Conservation (phyloP, 1,140 invertebrate species). For the Anoplophora glabripennis region DNA sequence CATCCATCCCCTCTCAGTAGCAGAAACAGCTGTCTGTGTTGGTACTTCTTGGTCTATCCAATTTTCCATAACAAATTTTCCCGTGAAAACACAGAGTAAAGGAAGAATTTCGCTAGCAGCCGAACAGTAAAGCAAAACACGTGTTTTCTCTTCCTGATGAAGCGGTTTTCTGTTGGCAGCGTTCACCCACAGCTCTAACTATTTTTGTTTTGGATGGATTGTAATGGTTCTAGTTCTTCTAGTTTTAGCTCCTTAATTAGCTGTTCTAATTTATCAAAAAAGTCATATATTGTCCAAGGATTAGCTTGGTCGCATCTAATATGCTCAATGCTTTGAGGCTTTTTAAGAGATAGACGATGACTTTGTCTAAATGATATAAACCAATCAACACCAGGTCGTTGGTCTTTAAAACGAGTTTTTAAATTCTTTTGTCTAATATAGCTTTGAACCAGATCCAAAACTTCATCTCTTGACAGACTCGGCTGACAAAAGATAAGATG, state of each 20-base stretch:
- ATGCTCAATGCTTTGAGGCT: conserved; percentile 41
- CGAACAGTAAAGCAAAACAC: too few species aligned
- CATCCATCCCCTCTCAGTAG: not conserved
- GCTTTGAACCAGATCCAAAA: conserved; percentile 31
- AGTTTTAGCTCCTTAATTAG: too few species aligned
- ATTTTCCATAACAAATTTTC: not conserved
- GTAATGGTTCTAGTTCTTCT: too few species aligned
- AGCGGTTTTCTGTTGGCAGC: too few species aligned
- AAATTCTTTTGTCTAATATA: conserved; percentile 37
- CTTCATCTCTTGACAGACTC: conserved; percentile 36
- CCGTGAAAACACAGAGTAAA: not conserved
- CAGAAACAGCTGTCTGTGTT: not conserved
- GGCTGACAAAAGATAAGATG: conserved; percentile 21
- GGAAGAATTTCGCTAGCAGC: too few species aligned
- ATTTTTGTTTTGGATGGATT: too few species aligned
- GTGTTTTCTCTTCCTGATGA: too few species aligned
- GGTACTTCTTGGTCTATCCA: not conserved
- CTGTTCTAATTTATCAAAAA: conserved; percentile 1
- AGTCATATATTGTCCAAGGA: not conserved
- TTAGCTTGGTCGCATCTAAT: not conserved
- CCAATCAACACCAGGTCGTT: conserved; percentile 43
- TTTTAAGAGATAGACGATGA: conserved; percentile 42
- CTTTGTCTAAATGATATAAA: conserved; percentile 39
- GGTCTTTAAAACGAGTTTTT: conserved; percentile 39
- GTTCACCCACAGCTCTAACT: too few species aligned